Percentiles rank a stretch among this genome's conserved stretches.
These are phyloP conservation scores for Brachionus sp. DNA, from an alignment of 1,140 invertebrate genomes.

Conservation along the genomic window DNA sequence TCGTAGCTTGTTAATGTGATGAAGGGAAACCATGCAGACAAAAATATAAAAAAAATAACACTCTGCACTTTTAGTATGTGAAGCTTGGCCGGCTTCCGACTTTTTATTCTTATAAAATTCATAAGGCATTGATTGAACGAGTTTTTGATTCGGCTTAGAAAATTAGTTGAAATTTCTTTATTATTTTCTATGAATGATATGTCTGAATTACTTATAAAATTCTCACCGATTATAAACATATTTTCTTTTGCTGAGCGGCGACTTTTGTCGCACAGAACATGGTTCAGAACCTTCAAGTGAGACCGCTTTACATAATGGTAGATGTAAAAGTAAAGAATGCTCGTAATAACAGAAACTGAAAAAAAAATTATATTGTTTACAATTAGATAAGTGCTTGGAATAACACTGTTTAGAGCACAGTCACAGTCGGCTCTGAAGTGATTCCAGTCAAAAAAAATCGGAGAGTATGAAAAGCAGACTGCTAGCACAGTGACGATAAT, in stretches of 20 bases:
- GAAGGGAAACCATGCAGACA: constrained; percentile 18
- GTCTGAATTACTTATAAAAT: constrained; percentile 13
- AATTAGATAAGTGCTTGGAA: neutral
- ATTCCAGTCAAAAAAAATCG: neutral
- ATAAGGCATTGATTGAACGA: neutral
- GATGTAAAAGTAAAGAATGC: neutral
- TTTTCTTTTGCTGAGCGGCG: neutral
- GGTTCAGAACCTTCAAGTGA: neutral
- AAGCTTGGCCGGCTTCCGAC: neutral
- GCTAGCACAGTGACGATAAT: neutral
- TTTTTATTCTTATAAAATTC: neutral
- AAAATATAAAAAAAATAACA: constrained; percentile 28
- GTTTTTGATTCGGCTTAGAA: neutral
- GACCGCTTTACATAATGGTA: constrained; percentile 14
- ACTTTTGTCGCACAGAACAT: neutral
- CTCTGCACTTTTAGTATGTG: neutral
- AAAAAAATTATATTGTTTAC: constrained; percentile 17
- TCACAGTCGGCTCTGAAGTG: neutral
- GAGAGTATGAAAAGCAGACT: neutral
- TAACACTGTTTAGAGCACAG: constrained; percentile 6
- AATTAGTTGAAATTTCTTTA: neutral
- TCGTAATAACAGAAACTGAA: neutral
- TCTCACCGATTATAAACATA: neutral
- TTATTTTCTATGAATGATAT: neutral
- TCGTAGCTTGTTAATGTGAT: neutral